Evolutionary conservation across 1,140 invertebrate genomes (phyloP), one percentile per base, ranked within the genome.

Genomic region (Drosophila punjabiensis): DNA sequence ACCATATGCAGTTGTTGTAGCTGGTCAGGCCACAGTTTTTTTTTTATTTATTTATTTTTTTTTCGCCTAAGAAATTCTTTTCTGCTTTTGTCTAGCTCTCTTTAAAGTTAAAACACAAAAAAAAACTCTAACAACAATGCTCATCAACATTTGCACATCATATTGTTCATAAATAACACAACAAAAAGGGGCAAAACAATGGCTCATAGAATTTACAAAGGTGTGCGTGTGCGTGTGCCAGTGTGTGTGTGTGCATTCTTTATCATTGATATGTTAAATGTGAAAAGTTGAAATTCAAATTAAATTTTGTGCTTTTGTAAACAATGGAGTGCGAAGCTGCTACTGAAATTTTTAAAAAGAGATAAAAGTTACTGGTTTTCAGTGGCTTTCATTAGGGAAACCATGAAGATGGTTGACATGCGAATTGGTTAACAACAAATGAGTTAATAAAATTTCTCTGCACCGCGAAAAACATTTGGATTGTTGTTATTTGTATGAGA

Each of bases 1-100:
- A 89, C 85, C 85, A 81, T 81, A 71, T 47, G 65, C 45, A 79
- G 79, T 69, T 85, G 82, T 85, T 85, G 82, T 68, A 80, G 83
- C 62, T 88, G 84, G 82, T 86, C 79, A 88, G 83, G 76, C 83
- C 76, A 86, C 52, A 52, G 50, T 69, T 56, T 58, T 60, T 53
- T 60, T 43, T 0, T 63, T 60, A 13, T 32, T 47, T 14, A 13
- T 47, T 28, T 20, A n/a, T 37, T 45, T 69, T 70, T 32, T 71
- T 60, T 41, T 79, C 33, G 8, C 20, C 20, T 11, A 39, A 47
- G 65, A 71, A 71, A 58, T 71, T 75, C 47, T 62, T 53, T 74
- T 75, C 47, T 33, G 24, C 58, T 18, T 64, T 60, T 55, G 41
- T 73, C 16, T 18, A 41, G 37, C 68, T 61, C 28, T 60, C 24